phyloP scores from a whole-genome alignment of 2,797 vertebrate genomes.

The Galaxias olidus region DNA sequence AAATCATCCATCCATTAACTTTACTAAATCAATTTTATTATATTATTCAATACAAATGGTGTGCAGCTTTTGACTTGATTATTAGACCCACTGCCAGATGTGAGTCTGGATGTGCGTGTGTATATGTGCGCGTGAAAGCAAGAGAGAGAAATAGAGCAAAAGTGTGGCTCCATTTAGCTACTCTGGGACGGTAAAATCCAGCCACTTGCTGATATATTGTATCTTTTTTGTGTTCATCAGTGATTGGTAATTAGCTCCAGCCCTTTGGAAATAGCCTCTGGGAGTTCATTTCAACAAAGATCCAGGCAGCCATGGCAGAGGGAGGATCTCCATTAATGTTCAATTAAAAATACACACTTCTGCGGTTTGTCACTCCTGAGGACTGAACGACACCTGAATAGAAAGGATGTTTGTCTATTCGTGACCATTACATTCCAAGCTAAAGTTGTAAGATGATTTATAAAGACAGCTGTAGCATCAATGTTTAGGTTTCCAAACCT shows the following conservation, averaged over 20 bases:
- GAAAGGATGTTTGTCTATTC: neutral
- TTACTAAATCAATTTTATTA: too few relatives aligned
- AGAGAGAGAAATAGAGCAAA: too few relatives aligned
- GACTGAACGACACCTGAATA: neutral
- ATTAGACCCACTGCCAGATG: slow-evolving; percentile 47
- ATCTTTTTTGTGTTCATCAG: slow-evolving; percentile 35
- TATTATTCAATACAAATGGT: slow-evolving; percentile 25
- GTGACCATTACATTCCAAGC: neutral
- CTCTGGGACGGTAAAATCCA: slow-evolving; percentile 26
- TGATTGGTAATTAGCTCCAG: slow-evolving; percentile 49
- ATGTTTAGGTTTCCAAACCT: too few relatives aligned
- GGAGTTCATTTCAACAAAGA: slow-evolving; percentile 18
- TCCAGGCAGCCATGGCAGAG: slow-evolving; percentile 2
- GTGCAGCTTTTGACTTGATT: slow-evolving; percentile 34
- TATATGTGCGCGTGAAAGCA: too few relatives aligned
- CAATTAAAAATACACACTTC: slow-evolving; percentile 15
- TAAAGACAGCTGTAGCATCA: too few relatives aligned
- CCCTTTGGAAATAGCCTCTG: slow-evolving; percentile 25
- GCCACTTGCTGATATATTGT: slow-evolving; percentile 27
- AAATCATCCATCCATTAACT: too few relatives aligned
- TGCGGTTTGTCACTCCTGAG: neutral
- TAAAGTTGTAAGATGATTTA: too few relatives aligned
- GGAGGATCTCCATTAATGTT: slow-evolving; percentile 34
- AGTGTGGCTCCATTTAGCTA: slow-evolving; percentile 24
- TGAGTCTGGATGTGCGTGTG: neutral